Evolutionary conservation across 2,888 invertebrate genomes (phyloP).

Genomic region (Clusia tigrina): DNA sequence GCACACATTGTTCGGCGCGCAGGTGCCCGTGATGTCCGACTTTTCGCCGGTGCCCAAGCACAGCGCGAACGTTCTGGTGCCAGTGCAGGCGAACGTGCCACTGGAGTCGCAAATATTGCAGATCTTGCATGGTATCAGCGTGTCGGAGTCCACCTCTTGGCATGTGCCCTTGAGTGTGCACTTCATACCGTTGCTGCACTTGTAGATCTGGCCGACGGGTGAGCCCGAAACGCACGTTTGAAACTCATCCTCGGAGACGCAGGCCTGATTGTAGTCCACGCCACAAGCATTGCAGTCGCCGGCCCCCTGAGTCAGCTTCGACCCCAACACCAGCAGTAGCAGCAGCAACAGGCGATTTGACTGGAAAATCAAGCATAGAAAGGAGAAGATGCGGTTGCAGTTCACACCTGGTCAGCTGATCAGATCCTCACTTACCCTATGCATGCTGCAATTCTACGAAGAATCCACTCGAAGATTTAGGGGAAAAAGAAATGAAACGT

Average conservation of each 20-base stretch:
- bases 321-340: constrained; percentile 23
- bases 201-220: constrained; percentile 36
- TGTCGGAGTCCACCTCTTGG: constrained; percentile 24
- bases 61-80: constrained; percentile 44
- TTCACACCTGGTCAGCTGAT: too few relatives aligned
- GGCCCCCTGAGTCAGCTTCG: constrained; percentile 24
- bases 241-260: constrained; percentile 46
- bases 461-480: too few relatives aligned
- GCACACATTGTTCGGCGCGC: constrained; percentile 47
- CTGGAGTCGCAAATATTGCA: constrained; percentile 49
- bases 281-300: constrained; percentile 50
- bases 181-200: constrained; percentile 44
- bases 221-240: constrained; percentile 42
- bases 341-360: background rate
- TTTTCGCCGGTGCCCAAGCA: constrained; percentile 45
- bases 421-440: too few relatives aligned
- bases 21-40: constrained; percentile 39
- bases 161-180: constrained; percentile 43
- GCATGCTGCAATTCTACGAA: too few relatives aligned
- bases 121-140: constrained; percentile 40
- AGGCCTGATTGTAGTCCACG: constrained; percentile 42
- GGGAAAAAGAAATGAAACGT: too few relatives aligned
- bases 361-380: too few relatives aligned
- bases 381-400: too few relatives aligned
- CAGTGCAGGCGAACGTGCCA: constrained; percentile 51